Evolutionary conservation across 37 sponge, comb jelly and placozoan genomes (phyloP), one percentile per base, ranked within the genome.

Genomic region (Chondrosia reniformis): DNA sequence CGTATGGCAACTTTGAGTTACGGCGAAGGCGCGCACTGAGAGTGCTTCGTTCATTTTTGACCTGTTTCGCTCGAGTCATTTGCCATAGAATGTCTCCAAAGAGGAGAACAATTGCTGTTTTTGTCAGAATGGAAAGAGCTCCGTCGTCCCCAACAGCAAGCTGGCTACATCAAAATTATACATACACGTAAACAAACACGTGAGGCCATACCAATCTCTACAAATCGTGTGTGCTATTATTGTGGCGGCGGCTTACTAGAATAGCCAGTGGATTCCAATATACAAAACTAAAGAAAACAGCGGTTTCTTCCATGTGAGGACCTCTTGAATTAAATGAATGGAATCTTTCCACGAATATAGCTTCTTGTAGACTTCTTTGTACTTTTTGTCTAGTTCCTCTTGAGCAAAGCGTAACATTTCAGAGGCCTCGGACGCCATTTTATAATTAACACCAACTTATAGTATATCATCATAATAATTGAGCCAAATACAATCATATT

Each of bases 231-330:
- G 10, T 49, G 52, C 10, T 49, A 10, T 19, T 49, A 49, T 49
- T 49, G n/a, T n/a, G n/a, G n/a, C n/a, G n/a, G n/a, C n/a, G 12
- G 54, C 86, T 75, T 38, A 85, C 86, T 72, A 38, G 57, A 85
- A 85, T 33, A 75, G 21, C 54, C 56, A 75, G 56, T 85, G 86
- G 21, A 85, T 56, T 22, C 45, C 63, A 0, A 55, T 39, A 45
- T 80, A 85, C 42, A 85, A 44, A 30, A 75, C 17, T 6, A 62
- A 21, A 4, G 86, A 49, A 1, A 45, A 21, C 1, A 46, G 22
- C 2, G 86, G 76, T 46, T 45, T 63, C 56, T 64, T 80, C 86
- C 86, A 85, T 42, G 74, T 75, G 24, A 85, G 67, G 34, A 80
- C 80, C 10, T 85, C 67, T 67, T 85, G 80, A n/a, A 49, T 34